Percentiles rank a stretch among this genome's conserved stretches.
phyloP scores from a whole-genome alignment of 1,140 invertebrate genomes.

The Leptopilina clavipes region DNA sequence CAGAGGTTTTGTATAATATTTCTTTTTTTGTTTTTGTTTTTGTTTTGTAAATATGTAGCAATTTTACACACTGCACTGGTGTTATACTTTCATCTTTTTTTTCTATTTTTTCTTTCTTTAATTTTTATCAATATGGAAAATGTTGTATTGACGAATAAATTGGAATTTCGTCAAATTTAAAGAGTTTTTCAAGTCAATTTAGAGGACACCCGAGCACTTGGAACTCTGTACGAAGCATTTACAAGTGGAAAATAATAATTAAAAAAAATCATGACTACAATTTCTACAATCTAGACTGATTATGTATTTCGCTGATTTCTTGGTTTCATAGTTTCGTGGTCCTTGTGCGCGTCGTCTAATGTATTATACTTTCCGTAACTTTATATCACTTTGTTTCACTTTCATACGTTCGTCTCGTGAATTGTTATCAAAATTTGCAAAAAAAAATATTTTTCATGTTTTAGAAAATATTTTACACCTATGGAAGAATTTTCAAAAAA shows the following conservation, averaged over 20 bases:
- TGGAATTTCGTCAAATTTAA: constrained; percentile 13
- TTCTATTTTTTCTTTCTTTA: constrained; percentile 39
- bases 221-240: constrained; percentile 49
- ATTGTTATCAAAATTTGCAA: not conserved
- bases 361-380: constrained; percentile 1
- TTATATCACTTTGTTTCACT: constrained; percentile 16
- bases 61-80: constrained; percentile 47
- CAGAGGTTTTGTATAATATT: not conserved
- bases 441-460: no score
- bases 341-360: constrained; percentile 24
- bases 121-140: not conserved
- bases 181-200: constrained; percentile 58
- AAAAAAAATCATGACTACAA: constrained; percentile 33
- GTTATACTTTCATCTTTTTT: constrained; percentile 40
- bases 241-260: not conserved
- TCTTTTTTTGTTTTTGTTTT: no score
- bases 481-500: no score
- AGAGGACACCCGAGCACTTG: constrained; percentile 63
- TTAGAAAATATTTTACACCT: no score
- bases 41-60: not conserved
- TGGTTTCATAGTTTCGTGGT: constrained; percentile 57
- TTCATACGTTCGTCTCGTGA: not conserved
- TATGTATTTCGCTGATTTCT: constrained; percentile 71
- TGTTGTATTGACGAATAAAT: not conserved
- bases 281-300: constrained; percentile 56